Percentiles rank a stretch among this genome's conserved stretches.
These are phyloP conservation scores for Elymnias hypermnestra DNA, from an alignment of 1,140 invertebrate species.

Conservation along the genomic window DNA sequence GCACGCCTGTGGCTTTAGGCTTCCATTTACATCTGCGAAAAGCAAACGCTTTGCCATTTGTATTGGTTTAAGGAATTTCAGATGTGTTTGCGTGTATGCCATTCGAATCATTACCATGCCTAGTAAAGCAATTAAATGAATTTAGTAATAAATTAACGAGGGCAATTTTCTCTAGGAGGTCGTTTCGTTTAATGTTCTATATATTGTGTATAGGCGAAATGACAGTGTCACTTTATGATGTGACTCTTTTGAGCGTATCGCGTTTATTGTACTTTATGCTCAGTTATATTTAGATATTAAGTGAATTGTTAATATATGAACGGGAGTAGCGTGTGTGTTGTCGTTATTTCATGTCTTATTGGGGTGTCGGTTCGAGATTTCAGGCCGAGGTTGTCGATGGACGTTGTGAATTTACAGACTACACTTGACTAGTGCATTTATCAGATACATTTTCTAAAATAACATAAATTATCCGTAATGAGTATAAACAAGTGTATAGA, in stretches of 20 bases:
- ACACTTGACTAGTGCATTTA: constrained; percentile 19
- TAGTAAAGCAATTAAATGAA: too few relatives aligned
- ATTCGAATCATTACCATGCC: too few relatives aligned
- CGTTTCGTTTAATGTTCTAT: too few relatives aligned
- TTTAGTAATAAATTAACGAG: too few relatives aligned
- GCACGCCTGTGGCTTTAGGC: too few relatives aligned
- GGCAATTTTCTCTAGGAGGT: too few relatives aligned
- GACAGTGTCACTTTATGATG: constrained; percentile 25
- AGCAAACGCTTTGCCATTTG: too few relatives aligned
- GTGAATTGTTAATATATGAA: constrained; percentile 12
- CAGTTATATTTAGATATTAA: constrained; percentile 64
- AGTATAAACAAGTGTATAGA: too few relatives aligned
- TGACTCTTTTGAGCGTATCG: constrained; percentile 35
- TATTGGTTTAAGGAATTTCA: too few relatives aligned
- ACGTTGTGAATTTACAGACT: not conserved
- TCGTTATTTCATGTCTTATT: constrained; percentile 2
- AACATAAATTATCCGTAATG: too few relatives aligned
- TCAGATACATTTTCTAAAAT: constrained; percentile 3
- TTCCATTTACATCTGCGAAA: too few relatives aligned
- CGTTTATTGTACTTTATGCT: constrained; percentile 59
- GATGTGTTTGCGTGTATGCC: too few relatives aligned
- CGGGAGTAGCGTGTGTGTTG: constrained; percentile 13
- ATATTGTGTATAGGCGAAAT: constrained; percentile 57
- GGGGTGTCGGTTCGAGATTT: not conserved
- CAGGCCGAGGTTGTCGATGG: not conserved